These are phyloP conservation scores for Rhogogaster chlorosoma DNA, from an alignment of 2,888 invertebrate genomes.

Conservation along the genomic window DNA sequence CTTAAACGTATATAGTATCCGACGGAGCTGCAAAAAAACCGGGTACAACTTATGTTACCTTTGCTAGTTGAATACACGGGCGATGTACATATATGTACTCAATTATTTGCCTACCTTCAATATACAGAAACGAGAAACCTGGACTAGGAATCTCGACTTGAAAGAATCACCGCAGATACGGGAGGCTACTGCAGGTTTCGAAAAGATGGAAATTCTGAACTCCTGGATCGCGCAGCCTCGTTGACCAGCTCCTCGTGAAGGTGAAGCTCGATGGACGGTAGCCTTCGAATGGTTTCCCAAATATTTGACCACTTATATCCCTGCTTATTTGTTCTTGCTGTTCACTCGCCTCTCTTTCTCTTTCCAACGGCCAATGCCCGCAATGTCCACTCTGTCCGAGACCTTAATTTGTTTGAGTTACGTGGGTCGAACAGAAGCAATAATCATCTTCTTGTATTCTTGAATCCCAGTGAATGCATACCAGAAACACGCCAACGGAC, in stretches of 20 bases:
- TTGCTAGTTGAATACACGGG: constrained; percentile 27
- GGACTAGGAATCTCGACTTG: constrained; percentile 36
- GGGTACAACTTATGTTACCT: constrained; percentile 17
- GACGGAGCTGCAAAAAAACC: constrained; percentile 30
- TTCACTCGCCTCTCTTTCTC: constrained; percentile 26
- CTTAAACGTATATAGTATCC: constrained; percentile 22
- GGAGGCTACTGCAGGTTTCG: constrained; percentile 10
- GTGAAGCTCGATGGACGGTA: constrained; percentile 44
- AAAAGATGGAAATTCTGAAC: constrained; percentile 35
- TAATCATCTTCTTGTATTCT: constrained; percentile 55
- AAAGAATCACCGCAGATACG: constrained; percentile 27
- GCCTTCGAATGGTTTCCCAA: constrained; percentile 57
- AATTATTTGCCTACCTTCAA: constrained; percentile 4
- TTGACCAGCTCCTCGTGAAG: neutral
- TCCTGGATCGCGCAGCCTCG: neutral
- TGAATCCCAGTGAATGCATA: constrained; percentile 37
- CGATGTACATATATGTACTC: constrained; percentile 7
- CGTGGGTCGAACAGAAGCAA: constrained; percentile 55
- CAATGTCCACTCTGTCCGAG: constrained; percentile 56
- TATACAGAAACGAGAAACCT: neutral
- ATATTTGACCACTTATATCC: constrained; percentile 61
- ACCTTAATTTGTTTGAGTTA: constrained; percentile 61
- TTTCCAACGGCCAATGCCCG: constrained; percentile 42
- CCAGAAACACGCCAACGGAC: neutral
- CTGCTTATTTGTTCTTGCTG: constrained; percentile 60